Percentiles rank a stretch among this genome's conserved stretches.
Conservation (phyloP, 2,888 invertebrate genomes). For the Theodoxus fluviatilis region DNA sequence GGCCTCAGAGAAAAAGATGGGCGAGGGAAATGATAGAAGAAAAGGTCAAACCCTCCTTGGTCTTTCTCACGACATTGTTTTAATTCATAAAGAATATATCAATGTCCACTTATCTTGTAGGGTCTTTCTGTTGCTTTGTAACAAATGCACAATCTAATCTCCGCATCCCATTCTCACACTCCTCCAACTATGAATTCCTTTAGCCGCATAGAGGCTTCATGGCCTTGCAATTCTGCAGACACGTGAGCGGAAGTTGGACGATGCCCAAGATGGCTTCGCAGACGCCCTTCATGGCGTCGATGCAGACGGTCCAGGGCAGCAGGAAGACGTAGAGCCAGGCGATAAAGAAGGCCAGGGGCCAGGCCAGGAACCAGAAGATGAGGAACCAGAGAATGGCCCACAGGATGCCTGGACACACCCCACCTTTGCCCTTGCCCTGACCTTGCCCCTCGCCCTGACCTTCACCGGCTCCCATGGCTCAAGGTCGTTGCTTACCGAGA, state of each 20-base stretch:
- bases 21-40: too few relatives aligned
- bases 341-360: conserved; percentile 61
- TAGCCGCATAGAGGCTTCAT: conserved; percentile 57
- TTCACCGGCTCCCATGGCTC: conserved; percentile 34
- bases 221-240: conserved; percentile 57
- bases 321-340: conserved; percentile 61
- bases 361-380: conserved; percentile 58
- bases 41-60: too few relatives aligned
- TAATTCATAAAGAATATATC: too few relatives aligned
- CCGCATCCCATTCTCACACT: too few relatives aligned
- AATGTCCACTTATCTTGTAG: too few relatives aligned
- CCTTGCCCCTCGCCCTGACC: conserved; percentile 44
- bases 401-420: conserved; percentile 47
- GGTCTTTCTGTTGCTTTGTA: too few relatives aligned
- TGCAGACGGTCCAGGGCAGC: conserved; percentile 60
- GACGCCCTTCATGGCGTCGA: conserved; percentile 50
- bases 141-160: too few relatives aligned
- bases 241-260: conserved; percentile 58
- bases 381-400: conserved; percentile 61
- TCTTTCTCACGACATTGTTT: too few relatives aligned
- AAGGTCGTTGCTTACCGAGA: conserved; percentile 3
- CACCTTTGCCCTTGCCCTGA: conserved; percentile 32
- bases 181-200: too few relatives aligned
- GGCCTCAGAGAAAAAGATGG: too few relatives aligned
- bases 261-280: conserved; percentile 56